Evolutionary conservation across 2,888 invertebrate species (phyloP), one percentile per base, ranked within the genome.

Genomic region (Dermolepida albohirtum): DNA sequence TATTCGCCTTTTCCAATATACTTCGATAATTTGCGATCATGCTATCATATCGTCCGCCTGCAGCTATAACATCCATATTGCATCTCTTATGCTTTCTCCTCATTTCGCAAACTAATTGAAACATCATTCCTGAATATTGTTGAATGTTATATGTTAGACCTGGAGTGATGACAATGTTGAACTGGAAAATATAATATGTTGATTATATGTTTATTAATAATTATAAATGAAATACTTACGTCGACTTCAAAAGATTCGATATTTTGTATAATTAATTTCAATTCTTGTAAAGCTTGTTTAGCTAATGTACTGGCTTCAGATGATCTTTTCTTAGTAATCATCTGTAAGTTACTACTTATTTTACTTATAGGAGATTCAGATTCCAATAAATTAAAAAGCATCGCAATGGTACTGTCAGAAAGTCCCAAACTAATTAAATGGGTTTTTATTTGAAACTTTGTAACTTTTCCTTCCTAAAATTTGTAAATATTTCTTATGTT

Each of bases 11-110:
- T 40, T 78, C 78, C 67, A 79, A 74, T 14, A 78, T 84, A 71
- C 86, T 88, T 83, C 91, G 88, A 77, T 91, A 92, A 62, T 89
- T 88, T 63, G 88, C 85, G 11, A 97, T 87, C 85, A 97, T 87
- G 8, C 88, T 87, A 81, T 97, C 96, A 76, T 97, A 98, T 74
- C 96, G 89, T 43, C 97, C 96, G 0, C 97, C 97, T 6, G 90
- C 92, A 0, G 96, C 96, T 49, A 97, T 86, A 0, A 96, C 89
- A 73, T 88, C 92, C 75, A 85, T 87, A 71, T 84, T 89, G 14
- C 82, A 81, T 69, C 85, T 85, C 70, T 85, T 85, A 64, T 85
- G 84, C 71, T 86, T 87, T 70, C 85, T 85, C 72, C 85, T 87
- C 52, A 86, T 77, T 73, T 89, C 87, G 73, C 87, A 87, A 2